A percentile compares a stretch with the other conserved stretches of the same genome.
Evolutionary conservation across 1,140 invertebrate species (phyloP).

Genomic region (Dinothrombium tinctorium): DNA sequence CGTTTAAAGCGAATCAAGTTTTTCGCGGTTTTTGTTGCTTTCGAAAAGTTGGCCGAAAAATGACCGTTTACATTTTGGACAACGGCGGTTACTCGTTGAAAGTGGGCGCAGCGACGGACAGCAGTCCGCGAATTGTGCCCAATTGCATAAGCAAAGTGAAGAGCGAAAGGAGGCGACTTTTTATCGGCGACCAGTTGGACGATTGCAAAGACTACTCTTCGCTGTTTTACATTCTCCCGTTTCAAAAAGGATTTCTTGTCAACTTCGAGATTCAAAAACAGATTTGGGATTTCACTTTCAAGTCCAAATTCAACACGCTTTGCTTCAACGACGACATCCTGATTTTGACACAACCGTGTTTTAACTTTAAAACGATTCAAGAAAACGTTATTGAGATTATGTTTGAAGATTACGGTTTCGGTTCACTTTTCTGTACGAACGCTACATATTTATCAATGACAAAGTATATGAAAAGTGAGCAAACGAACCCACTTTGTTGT

Average conservation of each 20-base stretch:
- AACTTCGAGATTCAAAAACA: conserved; percentile 85
- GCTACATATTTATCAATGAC: conserved; percentile 6
- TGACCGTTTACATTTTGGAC: conserved; percentile 59
- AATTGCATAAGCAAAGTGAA: conserved; percentile 98
- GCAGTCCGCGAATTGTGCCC: conserved; percentile 52
- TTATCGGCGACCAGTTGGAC: conserved; percentile 72
- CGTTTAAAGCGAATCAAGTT: no score
- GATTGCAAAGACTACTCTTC: conserved; percentile 88
- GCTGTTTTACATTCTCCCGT: conserved; percentile 75
- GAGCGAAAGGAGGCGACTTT: conserved; percentile 69
- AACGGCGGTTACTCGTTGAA: conserved; percentile 67
- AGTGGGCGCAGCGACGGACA: conserved; percentile 40
- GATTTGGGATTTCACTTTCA: conserved; percentile 83
- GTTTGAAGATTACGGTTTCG: conserved; percentile 90
- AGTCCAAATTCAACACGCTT: conserved; percentile 4
- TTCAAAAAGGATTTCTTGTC: conserved; percentile 79
- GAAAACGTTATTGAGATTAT: conserved; percentile 84
- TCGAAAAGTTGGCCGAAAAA: no score
- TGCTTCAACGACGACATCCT: conserved; percentile 19
- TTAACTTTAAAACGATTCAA: conserved; percentile 77
- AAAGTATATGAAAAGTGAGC: conserved; percentile 2
- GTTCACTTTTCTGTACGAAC: conserved; percentile 53
- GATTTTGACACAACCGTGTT: conserved; percentile 57
- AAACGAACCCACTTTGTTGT: conserved; percentile 31
- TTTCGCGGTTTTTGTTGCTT: no score